Conservation (phyloP, 2,797 vertebrate species). For the Poeciliopsis infans region DNA sequence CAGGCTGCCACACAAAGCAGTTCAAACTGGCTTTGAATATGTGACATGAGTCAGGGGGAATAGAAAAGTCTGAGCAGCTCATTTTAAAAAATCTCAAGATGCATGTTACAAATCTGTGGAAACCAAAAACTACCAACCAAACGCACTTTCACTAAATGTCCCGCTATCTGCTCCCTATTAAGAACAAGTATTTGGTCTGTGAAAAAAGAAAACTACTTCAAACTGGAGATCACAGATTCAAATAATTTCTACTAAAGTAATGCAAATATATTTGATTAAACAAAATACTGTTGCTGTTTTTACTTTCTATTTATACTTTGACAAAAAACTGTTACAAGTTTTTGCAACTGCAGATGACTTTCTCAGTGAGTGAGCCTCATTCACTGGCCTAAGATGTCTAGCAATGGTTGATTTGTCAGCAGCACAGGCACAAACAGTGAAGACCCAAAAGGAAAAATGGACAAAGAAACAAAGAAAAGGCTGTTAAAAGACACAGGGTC, state of each 20-base stretch:
- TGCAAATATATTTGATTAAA: neutral
- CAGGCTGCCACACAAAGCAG: slow-evolving; percentile 76
- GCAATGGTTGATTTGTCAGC: slow-evolving; percentile 23
- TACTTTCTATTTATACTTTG: neutral
- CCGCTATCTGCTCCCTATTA: neutral
- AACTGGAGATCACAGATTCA: neutral
- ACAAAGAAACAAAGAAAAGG: slow-evolving; percentile 21
- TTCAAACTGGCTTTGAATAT: slow-evolving; percentile 65
- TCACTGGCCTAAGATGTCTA: neutral
- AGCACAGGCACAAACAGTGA: neutral
- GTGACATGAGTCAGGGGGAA: slow-evolving; percentile 34
- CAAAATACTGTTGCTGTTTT: neutral
- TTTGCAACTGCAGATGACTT: neutral
- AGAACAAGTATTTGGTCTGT: neutral
- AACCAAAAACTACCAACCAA: slow-evolving; percentile 45
- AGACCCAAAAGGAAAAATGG: slow-evolving; percentile 21
- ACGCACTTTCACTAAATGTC: neutral
- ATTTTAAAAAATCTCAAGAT: slow-evolving; percentile 28
- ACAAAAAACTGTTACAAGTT: neutral
- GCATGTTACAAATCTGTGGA: slow-evolving; percentile 47
- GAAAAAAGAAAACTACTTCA: neutral
- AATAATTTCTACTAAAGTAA: neutral
- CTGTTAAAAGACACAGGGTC: slow-evolving; percentile 59
- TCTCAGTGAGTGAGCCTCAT: neutral
- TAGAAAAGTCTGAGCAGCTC: slow-evolving; percentile 20